phyloP scores from a whole-genome alignment of 2,888 invertebrate species.

The Dolomedes plantarius region DNA sequence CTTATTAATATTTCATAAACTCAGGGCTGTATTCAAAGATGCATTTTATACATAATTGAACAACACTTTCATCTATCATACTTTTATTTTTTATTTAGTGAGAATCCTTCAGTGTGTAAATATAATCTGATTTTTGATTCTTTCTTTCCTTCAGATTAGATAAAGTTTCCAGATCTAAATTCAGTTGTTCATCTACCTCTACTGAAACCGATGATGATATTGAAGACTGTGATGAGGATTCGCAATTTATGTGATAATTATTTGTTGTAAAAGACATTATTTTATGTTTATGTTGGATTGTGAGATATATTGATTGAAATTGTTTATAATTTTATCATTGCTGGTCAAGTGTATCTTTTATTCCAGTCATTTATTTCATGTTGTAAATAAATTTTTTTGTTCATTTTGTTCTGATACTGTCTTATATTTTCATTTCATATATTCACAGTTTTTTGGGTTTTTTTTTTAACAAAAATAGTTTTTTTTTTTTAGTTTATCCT shows the following conservation, averaged over 20 bases:
- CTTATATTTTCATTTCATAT: neutral
- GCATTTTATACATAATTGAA: too few species aligned
- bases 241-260: slow-evolving; percentile 20
- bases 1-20: too few species aligned
- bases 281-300: neutral
- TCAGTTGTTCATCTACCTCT: slow-evolving; percentile 48
- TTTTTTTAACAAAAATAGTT: too few species aligned
- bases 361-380: neutral
- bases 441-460: neutral
- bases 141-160: slow-evolving; percentile 52
- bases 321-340: neutral
- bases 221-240: slow-evolving; percentile 48
- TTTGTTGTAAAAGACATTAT: neutral
- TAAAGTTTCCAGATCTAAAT: slow-evolving; percentile 39
- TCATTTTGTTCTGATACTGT: too few species aligned
- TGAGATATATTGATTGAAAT: neutral
- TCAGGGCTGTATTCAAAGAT: too few species aligned
- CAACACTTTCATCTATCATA: too few species aligned
- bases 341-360: neutral
- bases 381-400: slow-evolving; percentile 6
- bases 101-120: too few species aligned
- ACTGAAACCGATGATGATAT: slow-evolving; percentile 55
- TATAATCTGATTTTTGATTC: too few species aligned
- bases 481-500: too few species aligned
- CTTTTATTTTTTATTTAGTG: too few species aligned